phyloP scores from a whole-genome alignment of 2,888 invertebrate species.

The Perdita meconis region DNA sequence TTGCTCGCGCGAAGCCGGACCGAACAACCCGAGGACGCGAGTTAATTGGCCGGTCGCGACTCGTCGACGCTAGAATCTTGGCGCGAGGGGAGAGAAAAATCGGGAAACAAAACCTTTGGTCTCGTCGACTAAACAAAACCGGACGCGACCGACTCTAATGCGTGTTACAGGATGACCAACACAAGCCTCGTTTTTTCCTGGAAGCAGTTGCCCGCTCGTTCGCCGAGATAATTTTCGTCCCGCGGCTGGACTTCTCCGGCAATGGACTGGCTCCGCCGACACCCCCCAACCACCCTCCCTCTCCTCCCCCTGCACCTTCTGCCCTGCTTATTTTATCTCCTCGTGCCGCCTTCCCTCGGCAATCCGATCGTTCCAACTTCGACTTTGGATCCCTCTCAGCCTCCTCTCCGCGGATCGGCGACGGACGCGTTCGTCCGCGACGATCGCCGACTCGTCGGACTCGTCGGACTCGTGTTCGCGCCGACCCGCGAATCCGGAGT shows the following conservation, averaged over 20 bases:
- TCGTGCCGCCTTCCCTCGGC: not conserved
- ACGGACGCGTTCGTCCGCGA: not conserved
- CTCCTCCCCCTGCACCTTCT: not conserved
- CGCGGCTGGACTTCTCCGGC: slow-evolving; percentile 54
- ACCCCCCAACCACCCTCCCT: slow-evolving; percentile 28
- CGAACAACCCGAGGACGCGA: not conserved
- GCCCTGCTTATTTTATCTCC: not conserved
- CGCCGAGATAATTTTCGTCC: slow-evolving; percentile 76
- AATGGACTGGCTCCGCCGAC: slow-evolving; percentile 18
- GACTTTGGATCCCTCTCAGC: not conserved
- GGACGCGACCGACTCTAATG: slow-evolving; percentile 57
- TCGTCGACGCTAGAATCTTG: not conserved
- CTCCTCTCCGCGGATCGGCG: not conserved
- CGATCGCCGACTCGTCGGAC: too few species aligned
- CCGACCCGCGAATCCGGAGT: too few species aligned
- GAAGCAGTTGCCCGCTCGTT: slow-evolving; percentile 76
- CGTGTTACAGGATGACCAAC: slow-evolving; percentile 59
- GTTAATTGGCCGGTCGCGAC: slow-evolving; percentile 15
- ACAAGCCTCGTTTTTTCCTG: slow-evolving; percentile 73
- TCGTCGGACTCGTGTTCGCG: not conserved
- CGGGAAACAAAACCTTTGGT: slow-evolving; percentile 12
- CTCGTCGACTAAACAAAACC: slow-evolving; percentile 51
- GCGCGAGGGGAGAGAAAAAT: not conserved
- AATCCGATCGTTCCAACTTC: slow-evolving; percentile 5
- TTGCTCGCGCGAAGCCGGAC: not conserved